Base-by-base conservation (phyloP, 2,797 vertebrate species). In the Hirundo rustica region DNA sequence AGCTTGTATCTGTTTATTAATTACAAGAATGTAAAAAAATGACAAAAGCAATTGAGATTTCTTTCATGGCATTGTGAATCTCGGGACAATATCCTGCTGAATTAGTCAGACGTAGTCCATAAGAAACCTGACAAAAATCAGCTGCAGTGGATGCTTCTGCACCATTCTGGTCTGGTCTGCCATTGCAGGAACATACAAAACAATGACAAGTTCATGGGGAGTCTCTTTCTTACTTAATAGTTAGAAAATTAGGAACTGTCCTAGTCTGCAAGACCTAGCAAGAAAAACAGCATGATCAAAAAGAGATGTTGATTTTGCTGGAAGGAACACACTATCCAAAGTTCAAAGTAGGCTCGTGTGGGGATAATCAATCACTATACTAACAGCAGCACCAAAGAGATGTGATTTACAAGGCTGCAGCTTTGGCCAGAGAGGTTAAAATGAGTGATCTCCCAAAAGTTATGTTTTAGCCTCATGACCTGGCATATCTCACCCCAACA, bases 41-140 rank as follows among this genome's bases (percentile, higher is more conserved):
- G 85, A 90, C 91, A 92, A 95, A 96, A 90, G 79, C 53, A 92
- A 73, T 81, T 70, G 80, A 96, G 65, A 74, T 82, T 87, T 93
- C 74, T 77, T 92, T 92, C 51, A 67, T 57, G 27, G 38, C 9
- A 1, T 38, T 87, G 74, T 79, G 84, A 92, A 71, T 88, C 77
- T 73, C 79, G 74, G 89, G 74, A 92, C 54, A 95, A 79, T 64
- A 45, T 92, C 45, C 45, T 82, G 26, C 25, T 79, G 65, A 87
- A 89, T 66, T 95, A 89, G 29, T 45, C 38, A 85, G 57, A 74
- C 3, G 2, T 40, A 83, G 61, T 40, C 89, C 61, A 68, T 36
- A 25, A 82, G 57, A 82, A 91, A 65, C 15, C 57, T 77, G 78
- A 84, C 81, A 91, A 79, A 93, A 94, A 83, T 67, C 79, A 76